A percentile compares a stretch with the other conserved stretches of the same genome.
Evolutionary conservation across 2,888 invertebrate species (phyloP).

Genomic region (Clitarchus hookeri): DNA sequence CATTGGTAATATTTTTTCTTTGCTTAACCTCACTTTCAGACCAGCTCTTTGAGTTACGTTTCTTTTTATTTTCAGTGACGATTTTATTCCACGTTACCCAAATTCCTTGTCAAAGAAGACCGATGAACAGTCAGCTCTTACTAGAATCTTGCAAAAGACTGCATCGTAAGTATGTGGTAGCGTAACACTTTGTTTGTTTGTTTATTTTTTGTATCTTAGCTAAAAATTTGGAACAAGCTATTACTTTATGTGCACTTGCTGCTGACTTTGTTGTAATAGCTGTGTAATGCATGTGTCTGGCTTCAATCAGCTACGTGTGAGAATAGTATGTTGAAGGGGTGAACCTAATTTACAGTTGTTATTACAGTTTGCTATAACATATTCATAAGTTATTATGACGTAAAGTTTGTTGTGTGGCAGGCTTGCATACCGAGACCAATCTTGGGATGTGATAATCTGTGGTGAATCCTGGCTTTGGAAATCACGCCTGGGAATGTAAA

Average conservation of each 20-base stretch:
- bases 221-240: not conserved
- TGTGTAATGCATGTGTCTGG: too few relatives aligned
- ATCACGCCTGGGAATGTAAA: too few relatives aligned
- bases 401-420: too few relatives aligned
- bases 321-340: too few relatives aligned
- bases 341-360: too few relatives aligned
- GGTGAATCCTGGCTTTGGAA: too few relatives aligned
- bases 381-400: too few relatives aligned
- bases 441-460: too few relatives aligned
- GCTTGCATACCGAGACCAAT: too few relatives aligned
- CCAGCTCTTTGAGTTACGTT: not conserved
- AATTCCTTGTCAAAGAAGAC: constrained; percentile 74
- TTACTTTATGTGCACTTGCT: not conserved
- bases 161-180: constrained; percentile 70
- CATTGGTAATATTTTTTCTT: constrained; percentile 20
- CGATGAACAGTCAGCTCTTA: constrained; percentile 89
- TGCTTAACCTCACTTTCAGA: not conserved
- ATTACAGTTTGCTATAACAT: too few relatives aligned
- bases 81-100: constrained; percentile 64
- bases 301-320: too few relatives aligned
- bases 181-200: constrained; percentile 28
- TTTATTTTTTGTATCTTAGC: constrained; percentile 26
- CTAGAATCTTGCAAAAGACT: constrained; percentile 86
- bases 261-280: not conserved
- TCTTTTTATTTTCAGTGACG: constrained; percentile 60